These are phyloP conservation scores for Microplitis demolitor DNA, from an alignment of 1,140 invertebrate genomes.

Conservation along the genomic window DNA sequence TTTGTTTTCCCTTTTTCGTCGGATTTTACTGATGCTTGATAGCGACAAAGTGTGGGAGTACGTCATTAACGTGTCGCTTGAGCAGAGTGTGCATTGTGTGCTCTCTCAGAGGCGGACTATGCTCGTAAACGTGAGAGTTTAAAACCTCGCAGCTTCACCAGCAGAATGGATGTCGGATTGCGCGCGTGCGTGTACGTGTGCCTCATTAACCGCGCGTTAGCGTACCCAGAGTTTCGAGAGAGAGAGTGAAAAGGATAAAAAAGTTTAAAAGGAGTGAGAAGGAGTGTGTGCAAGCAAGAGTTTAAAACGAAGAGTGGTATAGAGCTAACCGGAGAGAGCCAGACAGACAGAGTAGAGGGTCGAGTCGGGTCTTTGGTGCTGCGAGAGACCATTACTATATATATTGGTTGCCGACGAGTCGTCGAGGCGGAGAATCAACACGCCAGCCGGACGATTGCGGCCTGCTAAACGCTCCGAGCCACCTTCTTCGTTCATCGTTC, in stretches of 20 bases:
- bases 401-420: not conserved
- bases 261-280: not conserved
- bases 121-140: not conserved
- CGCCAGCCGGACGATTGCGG: conserved; percentile 47
- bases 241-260: conserved; percentile 22
- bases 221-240: conserved; percentile 32
- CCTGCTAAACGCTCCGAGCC: conserved; percentile 49
- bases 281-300: conserved; percentile 4
- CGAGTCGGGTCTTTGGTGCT: not conserved
- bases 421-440: conserved; percentile 40
- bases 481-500: conserved; percentile 31
- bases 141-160: not conserved
- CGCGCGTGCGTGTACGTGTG: conserved; percentile 45
- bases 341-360: conserved; percentile 19
- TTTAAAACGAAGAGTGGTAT: not conserved
- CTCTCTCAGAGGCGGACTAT: conserved; percentile 29
- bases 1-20: too few species aligned
- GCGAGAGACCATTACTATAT: not conserved
- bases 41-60: conserved; percentile 43
- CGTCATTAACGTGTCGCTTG: conserved; percentile 54
- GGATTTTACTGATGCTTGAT: too few species aligned
- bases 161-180: not conserved
- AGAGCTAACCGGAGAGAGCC: conserved; percentile 14
- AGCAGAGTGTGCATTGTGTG: conserved; percentile 51
- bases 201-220: conserved; percentile 53